Evolutionary conservation across 2,113 vertebrate species (phyloP).

Genomic region (Spermophilus dauricus): DNA sequence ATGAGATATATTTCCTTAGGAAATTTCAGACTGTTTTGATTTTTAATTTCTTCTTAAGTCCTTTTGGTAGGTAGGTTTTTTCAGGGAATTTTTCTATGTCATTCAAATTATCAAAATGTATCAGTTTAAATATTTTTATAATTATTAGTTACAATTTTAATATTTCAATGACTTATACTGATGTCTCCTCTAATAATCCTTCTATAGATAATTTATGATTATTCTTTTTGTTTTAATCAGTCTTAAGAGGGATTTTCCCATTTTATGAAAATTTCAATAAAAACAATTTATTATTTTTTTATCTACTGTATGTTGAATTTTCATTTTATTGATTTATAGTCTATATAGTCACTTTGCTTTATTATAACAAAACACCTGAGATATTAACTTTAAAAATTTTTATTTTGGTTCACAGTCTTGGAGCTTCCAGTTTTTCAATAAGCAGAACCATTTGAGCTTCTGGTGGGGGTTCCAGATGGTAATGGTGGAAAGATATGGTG

Average conservation of each 20-base stretch:
- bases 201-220: neutral
- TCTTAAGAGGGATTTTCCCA: neutral
- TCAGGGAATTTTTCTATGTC: neutral
- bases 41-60: neutral
- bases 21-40: neutral
- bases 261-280: neutral
- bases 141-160: neutral
- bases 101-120: too few relatives aligned
- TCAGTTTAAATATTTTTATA: neutral
- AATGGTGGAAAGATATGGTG: neutral
- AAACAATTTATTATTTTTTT: neutral
- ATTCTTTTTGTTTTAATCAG: neutral
- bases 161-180: neutral
- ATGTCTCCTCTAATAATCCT: neutral
- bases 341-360: neutral
- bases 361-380: neutral
- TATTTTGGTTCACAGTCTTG: neutral
- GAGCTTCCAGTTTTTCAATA: neutral
- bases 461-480: neutral
- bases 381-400: neutral
- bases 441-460: neutral
- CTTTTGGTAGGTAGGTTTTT: neutral
- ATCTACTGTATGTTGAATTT: neutral
- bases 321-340: neutral
- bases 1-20: neutral